phyloP scores from a whole-genome alignment of 2,888 invertebrate genomes.

The Gerris lacustris region DNA sequence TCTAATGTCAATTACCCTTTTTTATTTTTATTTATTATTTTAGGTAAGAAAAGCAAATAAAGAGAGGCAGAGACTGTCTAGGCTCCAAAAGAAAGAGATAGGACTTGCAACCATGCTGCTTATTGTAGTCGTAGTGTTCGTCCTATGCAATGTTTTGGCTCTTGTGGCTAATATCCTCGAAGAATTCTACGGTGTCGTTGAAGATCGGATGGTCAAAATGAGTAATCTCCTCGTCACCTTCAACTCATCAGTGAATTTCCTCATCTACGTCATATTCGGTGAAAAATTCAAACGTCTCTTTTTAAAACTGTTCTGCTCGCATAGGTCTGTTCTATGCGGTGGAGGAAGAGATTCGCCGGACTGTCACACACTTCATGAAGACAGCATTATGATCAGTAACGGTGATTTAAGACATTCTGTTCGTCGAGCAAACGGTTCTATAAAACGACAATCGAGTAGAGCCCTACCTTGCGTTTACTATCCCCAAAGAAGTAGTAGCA shows the following conservation, averaged over 20 bases:
- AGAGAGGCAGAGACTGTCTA: conserved; percentile 77
- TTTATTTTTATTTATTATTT: conserved; percentile 31
- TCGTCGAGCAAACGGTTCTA: neutral
- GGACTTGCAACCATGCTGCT: conserved; percentile 89
- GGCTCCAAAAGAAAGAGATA: conserved; percentile 82
- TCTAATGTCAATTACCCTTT: no score
- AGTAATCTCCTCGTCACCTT: conserved; percentile 90
- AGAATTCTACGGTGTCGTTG: conserved; percentile 54
- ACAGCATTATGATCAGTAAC: conserved; percentile 63
- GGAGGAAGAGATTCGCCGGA: conserved; percentile 56
- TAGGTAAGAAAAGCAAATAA: conserved; percentile 77
- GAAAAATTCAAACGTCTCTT: conserved; percentile 88
- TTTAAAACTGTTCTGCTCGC: conserved; percentile 62
- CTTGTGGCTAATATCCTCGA: conserved; percentile 76
- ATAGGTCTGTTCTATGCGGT: conserved; percentile 36
- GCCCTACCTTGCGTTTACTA: conserved; percentile 46
- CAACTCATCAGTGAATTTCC: conserved; percentile 94
- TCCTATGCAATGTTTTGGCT: conserved; percentile 80
- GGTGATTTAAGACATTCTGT: conserved; percentile 47
- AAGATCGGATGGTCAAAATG: conserved; percentile 60
- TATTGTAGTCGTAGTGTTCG: conserved; percentile 87
- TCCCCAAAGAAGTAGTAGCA: conserved; percentile 34
- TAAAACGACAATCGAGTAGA: conserved; percentile 11
- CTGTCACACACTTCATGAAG: conserved; percentile 57
- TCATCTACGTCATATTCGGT: conserved; percentile 95